Evolutionary conservation across 2,797 vertebrate genomes (phyloP), one percentile per base, ranked within the genome.

Genomic region (Philypnodon macrostomus): DNA sequence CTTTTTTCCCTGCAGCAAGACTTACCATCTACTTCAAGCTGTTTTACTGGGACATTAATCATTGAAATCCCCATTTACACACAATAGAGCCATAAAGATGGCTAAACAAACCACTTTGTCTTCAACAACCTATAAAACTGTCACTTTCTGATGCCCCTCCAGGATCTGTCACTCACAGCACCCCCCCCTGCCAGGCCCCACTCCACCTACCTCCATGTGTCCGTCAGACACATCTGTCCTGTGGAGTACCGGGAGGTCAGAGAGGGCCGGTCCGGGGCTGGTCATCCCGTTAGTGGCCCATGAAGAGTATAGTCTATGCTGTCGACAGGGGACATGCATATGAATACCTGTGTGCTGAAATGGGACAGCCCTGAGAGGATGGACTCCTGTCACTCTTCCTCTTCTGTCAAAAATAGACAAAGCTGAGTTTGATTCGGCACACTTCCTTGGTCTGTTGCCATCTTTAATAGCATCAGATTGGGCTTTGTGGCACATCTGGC

Each of bases 311-410:
- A n/a, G 77, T 65, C 79, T 3, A 5, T 68, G 64, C 65, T 71
- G 86, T 85, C 88, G 45, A 58, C 81, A 87, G 87, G 84, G 82
- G 73, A 83, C 76, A 79, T 87, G 81, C 84, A 85, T 89, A 77
- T 86, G 80, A 89, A 90, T 88, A 85, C 80, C 86, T 85, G 77
- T 66, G 73, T 73, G 67, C 71, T 77, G 65, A 59, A 23, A 23
- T 6, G 21, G 21, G 21, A 23, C 21, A 23, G 21, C 6, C 21
- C 21, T 23, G 64, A 58, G 67, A 59, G 58, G 64, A 63, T 39
- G 48, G 49, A n/a, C 75, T 85, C 75, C 80, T 79, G 78, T 81
- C 78, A 75, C 60, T 73, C 76, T 79, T 74, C 65, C 70, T 77
- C 75, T 72, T 79, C 63, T 23, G 67, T 48, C 60, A 2, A n/a